Percentiles rank a stretch among this genome's conserved stretches.
These are phyloP conservation scores for Amphiprion ocellaris DNA, from an alignment of 2,113 vertebrate species.

Conservation along the genomic window DNA sequence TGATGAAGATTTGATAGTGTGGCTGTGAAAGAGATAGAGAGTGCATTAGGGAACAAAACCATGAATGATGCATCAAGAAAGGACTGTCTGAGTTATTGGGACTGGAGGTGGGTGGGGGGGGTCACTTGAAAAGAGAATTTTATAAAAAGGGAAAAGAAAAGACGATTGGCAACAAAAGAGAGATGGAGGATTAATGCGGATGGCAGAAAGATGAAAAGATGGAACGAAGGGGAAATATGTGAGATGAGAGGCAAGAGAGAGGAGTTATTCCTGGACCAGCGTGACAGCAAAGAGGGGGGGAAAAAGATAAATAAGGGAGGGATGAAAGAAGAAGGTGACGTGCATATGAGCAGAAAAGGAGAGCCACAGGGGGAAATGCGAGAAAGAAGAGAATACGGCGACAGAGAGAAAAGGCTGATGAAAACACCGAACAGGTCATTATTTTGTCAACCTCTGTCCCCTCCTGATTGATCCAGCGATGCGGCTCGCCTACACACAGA, in stretches of 20 bases:
- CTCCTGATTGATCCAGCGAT: conserved; percentile 54
- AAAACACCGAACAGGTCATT: conserved; percentile 63
- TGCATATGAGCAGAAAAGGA: background rate
- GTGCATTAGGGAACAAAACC: conserved; percentile 81
- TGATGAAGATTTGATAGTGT: conserved; percentile 79
- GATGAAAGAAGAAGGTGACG: conserved; percentile 28
- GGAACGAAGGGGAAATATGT: conserved; percentile 34
- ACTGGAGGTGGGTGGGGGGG: conserved; percentile 21
- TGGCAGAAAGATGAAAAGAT: conserved; percentile 27
- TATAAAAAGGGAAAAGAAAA: conserved; percentile 37
- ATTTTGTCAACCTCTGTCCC: conserved; percentile 61
- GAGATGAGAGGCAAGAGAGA: conserved; percentile 36
- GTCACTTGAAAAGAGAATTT: conserved; percentile 62
- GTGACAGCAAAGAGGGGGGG: conserved; percentile 3
- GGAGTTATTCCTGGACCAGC: conserved; percentile 54
- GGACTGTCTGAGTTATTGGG: conserved; percentile 63
- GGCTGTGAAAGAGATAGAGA: conserved; percentile 71
- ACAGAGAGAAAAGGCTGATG: conserved; percentile 43
- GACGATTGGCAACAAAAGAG: conserved; percentile 52
- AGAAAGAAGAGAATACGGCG: background rate
- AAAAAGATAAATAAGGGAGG: conserved; percentile 15
- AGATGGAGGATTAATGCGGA: conserved; percentile 42
- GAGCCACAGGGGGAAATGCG: background rate
- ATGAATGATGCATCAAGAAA: conserved; percentile 81
- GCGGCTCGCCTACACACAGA: background rate